Percentiles rank a stretch among this genome's conserved stretches.
phyloP scores from a whole-genome alignment of 2,797 vertebrate genomes.

The Betta splendens region DNA sequence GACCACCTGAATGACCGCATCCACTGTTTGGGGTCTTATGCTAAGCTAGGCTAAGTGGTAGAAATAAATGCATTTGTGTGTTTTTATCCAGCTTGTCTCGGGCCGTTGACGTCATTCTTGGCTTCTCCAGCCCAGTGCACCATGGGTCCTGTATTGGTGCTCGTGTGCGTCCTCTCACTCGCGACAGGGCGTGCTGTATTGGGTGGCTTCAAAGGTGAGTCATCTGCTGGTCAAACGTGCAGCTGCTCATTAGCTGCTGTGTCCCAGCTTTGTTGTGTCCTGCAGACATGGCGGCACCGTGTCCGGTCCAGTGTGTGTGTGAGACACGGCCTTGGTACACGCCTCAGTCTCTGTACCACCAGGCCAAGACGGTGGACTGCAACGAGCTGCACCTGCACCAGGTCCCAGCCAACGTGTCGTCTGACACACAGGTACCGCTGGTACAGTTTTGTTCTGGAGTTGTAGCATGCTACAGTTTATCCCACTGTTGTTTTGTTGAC shows the following conservation, averaged over 20 bases:
- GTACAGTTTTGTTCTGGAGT: too few relatives aligned
- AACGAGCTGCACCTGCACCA: slow-evolving; percentile 83
- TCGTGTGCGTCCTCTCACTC: slow-evolving; percentile 32
- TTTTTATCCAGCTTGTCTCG: background rate
- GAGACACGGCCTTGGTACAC: slow-evolving; percentile 89
- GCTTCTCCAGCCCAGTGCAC: slow-evolving; percentile 31
- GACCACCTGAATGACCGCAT: too few relatives aligned
- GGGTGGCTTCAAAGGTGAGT: slow-evolving; percentile 47
- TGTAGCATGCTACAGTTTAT: slow-evolving; percentile 48
- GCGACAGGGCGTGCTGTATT: slow-evolving; percentile 33
- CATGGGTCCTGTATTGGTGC: slow-evolving; percentile 56
- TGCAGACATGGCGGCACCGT: slow-evolving; percentile 62
- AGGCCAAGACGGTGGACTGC: slow-evolving; percentile 86
- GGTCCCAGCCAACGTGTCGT: slow-evolving; percentile 77
- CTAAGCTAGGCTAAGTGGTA: too few relatives aligned
- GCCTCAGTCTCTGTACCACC: slow-evolving; percentile 85
- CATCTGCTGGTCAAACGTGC: slow-evolving; percentile 4
- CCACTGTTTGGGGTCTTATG: slow-evolving; percentile 30
- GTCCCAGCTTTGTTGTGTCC: slow-evolving; percentile 10
- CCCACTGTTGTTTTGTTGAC: background rate
- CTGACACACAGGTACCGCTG: slow-evolving; percentile 72
- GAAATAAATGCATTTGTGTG: background rate
- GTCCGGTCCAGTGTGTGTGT: slow-evolving; percentile 85
- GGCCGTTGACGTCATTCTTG: background rate
- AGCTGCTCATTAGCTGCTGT: rapidly evolving